Conservation (phyloP, 2,888 invertebrate species). For the Lasius fuliginosus region DNA sequence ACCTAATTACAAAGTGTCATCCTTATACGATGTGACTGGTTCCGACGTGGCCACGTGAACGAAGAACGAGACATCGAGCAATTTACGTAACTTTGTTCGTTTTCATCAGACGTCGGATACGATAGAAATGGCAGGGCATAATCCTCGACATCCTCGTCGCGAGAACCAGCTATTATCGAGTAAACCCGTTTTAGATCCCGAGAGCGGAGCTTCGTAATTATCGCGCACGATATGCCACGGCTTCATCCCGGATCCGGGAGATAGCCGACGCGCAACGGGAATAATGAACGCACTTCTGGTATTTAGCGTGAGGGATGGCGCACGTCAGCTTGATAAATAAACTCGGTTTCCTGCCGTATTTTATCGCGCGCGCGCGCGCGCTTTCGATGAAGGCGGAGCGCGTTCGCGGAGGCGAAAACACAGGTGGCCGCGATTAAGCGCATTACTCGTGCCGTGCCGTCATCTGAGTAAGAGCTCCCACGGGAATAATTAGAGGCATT, state of each 20-base stretch:
- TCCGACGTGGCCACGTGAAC: background rate
- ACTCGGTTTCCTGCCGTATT: slow-evolving; percentile 76
- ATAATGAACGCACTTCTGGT: slow-evolving; percentile 78
- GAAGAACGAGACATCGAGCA: slow-evolving; percentile 12
- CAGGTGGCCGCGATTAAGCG: slow-evolving; percentile 64
- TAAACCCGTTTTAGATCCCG: slow-evolving; percentile 29
- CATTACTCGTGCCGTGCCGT: slow-evolving; percentile 56
- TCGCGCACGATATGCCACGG: slow-evolving; percentile 61
- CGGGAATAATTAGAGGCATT: slow-evolving; percentile 74
- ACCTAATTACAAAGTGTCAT: slow-evolving; percentile 38
- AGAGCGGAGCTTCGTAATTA: slow-evolving; percentile 63
- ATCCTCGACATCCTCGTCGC: slow-evolving; percentile 20
- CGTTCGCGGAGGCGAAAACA: slow-evolving; percentile 72
- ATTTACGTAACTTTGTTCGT: slow-evolving; percentile 44
- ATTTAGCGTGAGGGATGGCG: slow-evolving; percentile 80
- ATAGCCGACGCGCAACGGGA: slow-evolving; percentile 62
- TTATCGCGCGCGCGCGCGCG: slow-evolving; percentile 67
- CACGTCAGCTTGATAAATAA: slow-evolving; percentile 81
- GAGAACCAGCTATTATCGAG: slow-evolving; percentile 37
- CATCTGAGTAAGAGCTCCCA: slow-evolving; percentile 67
- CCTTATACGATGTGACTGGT: background rate
- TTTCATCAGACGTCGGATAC: slow-evolving; percentile 9
- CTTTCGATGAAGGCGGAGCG: slow-evolving; percentile 43
- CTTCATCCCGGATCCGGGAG: slow-evolving; percentile 71
- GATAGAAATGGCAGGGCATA: slow-evolving; percentile 39